These are phyloP conservation scores for Diglossa brunneiventris DNA, from an alignment of 2,113 vertebrate species.

Conservation along the genomic window DNA sequence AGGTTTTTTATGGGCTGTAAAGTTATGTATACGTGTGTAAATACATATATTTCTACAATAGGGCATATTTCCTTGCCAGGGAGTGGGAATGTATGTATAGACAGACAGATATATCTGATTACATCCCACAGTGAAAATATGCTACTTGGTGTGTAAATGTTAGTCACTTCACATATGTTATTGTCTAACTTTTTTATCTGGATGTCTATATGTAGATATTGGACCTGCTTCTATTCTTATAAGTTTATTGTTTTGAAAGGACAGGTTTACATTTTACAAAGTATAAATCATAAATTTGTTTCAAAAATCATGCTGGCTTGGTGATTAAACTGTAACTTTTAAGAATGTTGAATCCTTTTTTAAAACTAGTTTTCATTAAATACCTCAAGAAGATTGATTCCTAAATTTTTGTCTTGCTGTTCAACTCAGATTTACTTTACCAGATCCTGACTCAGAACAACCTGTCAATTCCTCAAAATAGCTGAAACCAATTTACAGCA, in stretches of 20 bases:
- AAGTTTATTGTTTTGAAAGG: neutral
- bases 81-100: neutral
- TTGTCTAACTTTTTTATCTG: neutral
- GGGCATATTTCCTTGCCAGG: neutral
- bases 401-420: neutral
- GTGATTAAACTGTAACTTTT: neutral
- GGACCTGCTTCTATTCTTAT: neutral
- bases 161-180: neutral
- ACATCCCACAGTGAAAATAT: neutral
- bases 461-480: neutral
- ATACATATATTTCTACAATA: neutral
- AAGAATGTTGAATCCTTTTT: neutral
- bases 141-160: neutral
- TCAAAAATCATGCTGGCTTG: neutral
- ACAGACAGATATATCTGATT: neutral
- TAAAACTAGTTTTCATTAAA: neutral
- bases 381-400: neutral
- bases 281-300: neutral
- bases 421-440: neutral
- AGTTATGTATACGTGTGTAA: accelerated
- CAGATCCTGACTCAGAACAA: neutral
- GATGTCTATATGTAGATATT: neutral
- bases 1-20: neutral
- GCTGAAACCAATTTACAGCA: neutral
- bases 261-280: neutral